A percentile compares a stretch with the other conserved stretches of the same genome.
phyloP scores from a whole-genome alignment of 2,888 invertebrate species.

The Proisotoma minuta region DNA sequence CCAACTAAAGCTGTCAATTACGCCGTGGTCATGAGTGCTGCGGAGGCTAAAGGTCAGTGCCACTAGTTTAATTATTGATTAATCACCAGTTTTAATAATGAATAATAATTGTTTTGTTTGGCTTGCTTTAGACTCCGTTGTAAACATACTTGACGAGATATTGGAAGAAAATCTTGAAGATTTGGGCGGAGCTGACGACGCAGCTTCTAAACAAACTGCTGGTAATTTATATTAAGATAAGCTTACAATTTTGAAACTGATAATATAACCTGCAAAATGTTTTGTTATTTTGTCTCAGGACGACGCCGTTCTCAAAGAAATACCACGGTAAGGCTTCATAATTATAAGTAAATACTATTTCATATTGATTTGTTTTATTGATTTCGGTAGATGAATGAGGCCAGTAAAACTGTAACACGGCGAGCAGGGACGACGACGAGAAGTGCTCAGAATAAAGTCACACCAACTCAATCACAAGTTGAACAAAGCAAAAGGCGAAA shows the following conservation, averaged over 20 bases:
- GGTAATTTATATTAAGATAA: conserved; percentile 10
- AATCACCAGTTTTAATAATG: background rate
- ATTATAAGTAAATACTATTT: no score
- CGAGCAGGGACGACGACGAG: no score
- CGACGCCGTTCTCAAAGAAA: conserved; percentile 1
- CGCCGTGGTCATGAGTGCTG: conserved; percentile 31
- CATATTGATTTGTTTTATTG: no score
- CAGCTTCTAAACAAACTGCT: conserved; percentile 27
- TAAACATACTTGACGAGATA: conserved; percentile 43
- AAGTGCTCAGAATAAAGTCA: no score
- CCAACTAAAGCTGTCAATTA: no score
- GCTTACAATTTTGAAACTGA: background rate
- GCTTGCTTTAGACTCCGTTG: conserved; percentile 32
- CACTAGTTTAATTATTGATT: background rate
- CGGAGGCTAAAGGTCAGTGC: conserved; percentile 32
- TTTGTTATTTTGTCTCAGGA: no score
- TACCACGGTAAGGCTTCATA: no score
- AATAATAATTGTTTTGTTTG: background rate
- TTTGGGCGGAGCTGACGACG: conserved; percentile 39
- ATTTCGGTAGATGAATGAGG: no score
- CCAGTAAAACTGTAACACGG: no score
- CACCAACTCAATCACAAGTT: no score
- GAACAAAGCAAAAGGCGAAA: no score
- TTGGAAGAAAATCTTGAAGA: conserved; percentile 44
- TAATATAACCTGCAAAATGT: no score